Conservation (phyloP, 2,113 vertebrate species). For the Phoxinus phoxinus region DNA sequence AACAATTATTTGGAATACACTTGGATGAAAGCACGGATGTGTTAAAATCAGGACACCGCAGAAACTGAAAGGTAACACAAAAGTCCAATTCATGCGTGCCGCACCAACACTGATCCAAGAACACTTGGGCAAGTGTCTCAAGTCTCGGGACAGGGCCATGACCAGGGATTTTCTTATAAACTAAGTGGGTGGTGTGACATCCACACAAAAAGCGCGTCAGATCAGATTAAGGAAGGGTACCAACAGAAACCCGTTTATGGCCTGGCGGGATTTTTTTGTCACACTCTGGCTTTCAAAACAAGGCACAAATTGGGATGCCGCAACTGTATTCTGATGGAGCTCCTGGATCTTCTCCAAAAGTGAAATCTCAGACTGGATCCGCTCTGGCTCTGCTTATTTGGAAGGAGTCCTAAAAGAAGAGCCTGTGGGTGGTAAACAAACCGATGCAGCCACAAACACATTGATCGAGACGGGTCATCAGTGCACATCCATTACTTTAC, state of each 20-base stretch:
- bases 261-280: conserved; percentile 1
- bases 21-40: background rate
- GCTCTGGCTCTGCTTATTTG: conserved; percentile 6
- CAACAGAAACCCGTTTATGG: conserved; percentile 10
- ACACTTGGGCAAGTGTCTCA: background rate
- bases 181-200: conserved; percentile 25
- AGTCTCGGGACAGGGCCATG: conserved; percentile 28
- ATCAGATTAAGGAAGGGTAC: conserved; percentile 41
- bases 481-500: background rate
- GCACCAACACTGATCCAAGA: background rate
- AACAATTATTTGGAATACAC: background rate
- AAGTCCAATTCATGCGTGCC: background rate
- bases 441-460: conserved; percentile 31
- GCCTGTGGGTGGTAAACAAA: conserved; percentile 25
- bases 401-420: conserved; percentile 24
- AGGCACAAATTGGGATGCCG: background rate
- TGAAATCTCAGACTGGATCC: conserved; percentile 24
- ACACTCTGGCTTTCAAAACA: conserved; percentile 4
- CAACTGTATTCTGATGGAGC: conserved; percentile 18
- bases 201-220: conserved; percentile 43
- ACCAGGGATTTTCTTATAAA: conserved; percentile 24
- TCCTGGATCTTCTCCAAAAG: conserved; percentile 29
- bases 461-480: background rate
- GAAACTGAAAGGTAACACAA: background rate
- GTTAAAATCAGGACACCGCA: background rate